Evolutionary conservation across 2,113 vertebrate genomes (phyloP).

Genomic region (Triplophysa rosa): DNA sequence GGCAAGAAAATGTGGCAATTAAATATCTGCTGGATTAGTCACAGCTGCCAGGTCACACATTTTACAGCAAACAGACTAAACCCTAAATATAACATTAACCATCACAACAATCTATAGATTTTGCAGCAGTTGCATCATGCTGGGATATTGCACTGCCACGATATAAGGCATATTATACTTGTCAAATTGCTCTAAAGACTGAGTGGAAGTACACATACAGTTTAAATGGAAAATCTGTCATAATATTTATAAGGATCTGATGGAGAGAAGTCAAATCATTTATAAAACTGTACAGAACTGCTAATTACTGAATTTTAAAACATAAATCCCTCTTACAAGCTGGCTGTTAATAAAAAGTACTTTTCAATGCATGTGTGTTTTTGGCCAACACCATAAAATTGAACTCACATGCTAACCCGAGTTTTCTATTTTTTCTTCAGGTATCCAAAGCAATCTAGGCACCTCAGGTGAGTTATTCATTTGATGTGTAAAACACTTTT

Average conservation of each 20-base stretch:
- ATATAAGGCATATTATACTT: neutral
- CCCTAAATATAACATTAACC: neutral
- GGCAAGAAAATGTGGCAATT: neutral
- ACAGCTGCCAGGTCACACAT: neutral
- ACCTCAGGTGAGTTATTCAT: constrained; percentile 90
- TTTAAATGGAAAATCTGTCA: constrained; percentile 33
- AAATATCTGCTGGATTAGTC: neutral
- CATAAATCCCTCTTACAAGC: neutral
- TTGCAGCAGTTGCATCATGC: neutral
- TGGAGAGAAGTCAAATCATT: constrained; percentile 12
- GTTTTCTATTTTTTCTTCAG: constrained; percentile 71
- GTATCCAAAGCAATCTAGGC: constrained; percentile 92
- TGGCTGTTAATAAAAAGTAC: neutral
- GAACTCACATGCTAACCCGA: neutral
- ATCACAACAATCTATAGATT: neutral
- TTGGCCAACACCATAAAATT: neutral
- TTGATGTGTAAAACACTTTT: neutral
- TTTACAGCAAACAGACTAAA: neutral
- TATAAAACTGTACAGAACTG: neutral
- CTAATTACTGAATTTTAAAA: neutral
- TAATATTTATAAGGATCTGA: constrained; percentile 15
- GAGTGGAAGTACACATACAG: no score
- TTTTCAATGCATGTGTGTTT: neutral
- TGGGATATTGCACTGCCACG: constrained; percentile 12
- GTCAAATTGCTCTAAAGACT: neutral